These are phyloP conservation scores for Homarus gammarus DNA, from an alignment of 2,888 invertebrate genomes.

Conservation along the genomic window DNA sequence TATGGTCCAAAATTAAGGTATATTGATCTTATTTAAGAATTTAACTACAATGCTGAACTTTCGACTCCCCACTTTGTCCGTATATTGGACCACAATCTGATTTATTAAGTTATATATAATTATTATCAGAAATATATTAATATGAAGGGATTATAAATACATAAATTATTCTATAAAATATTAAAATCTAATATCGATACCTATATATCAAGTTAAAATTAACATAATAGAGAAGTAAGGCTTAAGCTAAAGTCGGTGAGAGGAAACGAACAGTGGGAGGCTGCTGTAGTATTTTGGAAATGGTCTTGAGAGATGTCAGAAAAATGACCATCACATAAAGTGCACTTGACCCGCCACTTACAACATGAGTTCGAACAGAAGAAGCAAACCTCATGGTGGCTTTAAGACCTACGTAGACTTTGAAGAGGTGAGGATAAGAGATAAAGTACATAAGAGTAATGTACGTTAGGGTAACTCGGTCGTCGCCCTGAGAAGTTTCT, in stretches of 20 bases:
- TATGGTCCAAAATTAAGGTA: not conserved
- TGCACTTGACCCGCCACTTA: not conserved
- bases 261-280: not conserved
- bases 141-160: not conserved
- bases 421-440: no score
- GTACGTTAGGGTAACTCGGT: no score
- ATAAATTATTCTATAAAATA: not conserved
- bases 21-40: not conserved
- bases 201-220: not conserved
- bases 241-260: not conserved
- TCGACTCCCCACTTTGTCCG: not conserved
- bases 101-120: not conserved
- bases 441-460: no score
- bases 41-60: not conserved
- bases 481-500: no score
- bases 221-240: not conserved
- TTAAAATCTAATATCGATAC: not conserved
- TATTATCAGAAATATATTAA: not conserved
- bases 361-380: constrained; percentile 43
- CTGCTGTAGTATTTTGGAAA: not conserved
- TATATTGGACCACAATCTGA: not conserved
- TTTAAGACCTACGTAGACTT: constrained; percentile 48
- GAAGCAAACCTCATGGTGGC: not conserved
- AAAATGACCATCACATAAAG: constrained; percentile 18
- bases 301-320: not conserved